These are phyloP conservation scores for Coronaproctus castanopsis DNA, from an alignment of 2,888 invertebrate genomes.

Conservation along the genomic window DNA sequence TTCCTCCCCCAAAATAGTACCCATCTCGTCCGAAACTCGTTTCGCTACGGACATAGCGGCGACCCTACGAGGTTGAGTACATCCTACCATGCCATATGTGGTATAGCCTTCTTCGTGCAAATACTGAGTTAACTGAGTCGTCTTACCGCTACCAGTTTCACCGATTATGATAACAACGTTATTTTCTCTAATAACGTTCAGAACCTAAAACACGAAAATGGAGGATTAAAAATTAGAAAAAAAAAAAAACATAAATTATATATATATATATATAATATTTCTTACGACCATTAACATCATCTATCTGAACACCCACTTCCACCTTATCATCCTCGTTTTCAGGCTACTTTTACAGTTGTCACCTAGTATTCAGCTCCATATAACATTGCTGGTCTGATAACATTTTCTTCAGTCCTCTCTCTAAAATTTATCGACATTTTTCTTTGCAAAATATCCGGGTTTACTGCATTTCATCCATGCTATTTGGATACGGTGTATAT, in stretches of 20 bases:
- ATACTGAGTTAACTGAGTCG: slow-evolving; percentile 93
- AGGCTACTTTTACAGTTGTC: too few species aligned
- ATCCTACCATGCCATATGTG: slow-evolving; percentile 80
- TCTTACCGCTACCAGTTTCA: slow-evolving; percentile 91
- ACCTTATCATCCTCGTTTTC: too few species aligned
- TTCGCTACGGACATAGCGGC: slow-evolving; percentile 99
- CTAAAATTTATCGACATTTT: too few species aligned
- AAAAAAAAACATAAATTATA: not conserved
- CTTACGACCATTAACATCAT: too few species aligned
- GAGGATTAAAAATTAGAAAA: not conserved
- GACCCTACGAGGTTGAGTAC: slow-evolving; percentile 91
- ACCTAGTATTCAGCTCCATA: too few species aligned
- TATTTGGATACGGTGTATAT: too few species aligned
- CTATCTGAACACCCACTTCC: too few species aligned
- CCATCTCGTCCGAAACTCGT: slow-evolving; percentile 95
- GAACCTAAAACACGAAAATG: slow-evolving; percentile 29
- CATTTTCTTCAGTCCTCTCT: too few species aligned
- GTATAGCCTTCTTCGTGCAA: slow-evolving; percentile 93
- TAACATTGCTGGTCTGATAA: too few species aligned
- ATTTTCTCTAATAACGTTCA: slow-evolving; percentile 82
- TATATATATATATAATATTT: too few species aligned
- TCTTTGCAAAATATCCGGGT: too few species aligned
- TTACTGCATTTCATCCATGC: too few species aligned
- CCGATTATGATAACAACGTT: slow-evolving; percentile 86
- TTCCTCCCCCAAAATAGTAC: slow-evolving; percentile 45